Evolutionary conservation across 2,888 invertebrate species (phyloP).

Genomic region (Altica lythri): DNA sequence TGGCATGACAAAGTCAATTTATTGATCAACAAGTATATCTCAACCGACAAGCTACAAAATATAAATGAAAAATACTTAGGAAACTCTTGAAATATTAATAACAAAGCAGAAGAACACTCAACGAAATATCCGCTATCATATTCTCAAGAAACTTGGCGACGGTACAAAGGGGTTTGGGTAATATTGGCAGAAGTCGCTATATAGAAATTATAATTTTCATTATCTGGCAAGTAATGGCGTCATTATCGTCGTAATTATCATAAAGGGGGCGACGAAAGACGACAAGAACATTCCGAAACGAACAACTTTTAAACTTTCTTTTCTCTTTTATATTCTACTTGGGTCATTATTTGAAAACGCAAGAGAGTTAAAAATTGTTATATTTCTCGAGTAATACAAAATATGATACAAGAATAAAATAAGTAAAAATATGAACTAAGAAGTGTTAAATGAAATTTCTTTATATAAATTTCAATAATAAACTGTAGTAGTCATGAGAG

Average conservation of each 20-base stretch:
- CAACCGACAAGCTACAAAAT: slow-evolving; percentile 5
- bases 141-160: slow-evolving; percentile 32
- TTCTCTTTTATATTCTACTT: slow-evolving; percentile 31
- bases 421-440: no score
- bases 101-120: slow-evolving; percentile 18
- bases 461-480: no score
- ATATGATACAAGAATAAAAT: no score
- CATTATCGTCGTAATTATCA: slow-evolving; percentile 52
- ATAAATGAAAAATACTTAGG: slow-evolving; percentile 25
- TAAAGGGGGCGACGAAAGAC: slow-evolving; percentile 39
- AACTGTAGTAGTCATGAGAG: no score
- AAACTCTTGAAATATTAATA: slow-evolving; percentile 24
- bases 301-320: slow-evolving; percentile 42
- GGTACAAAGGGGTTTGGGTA: slow-evolving; percentile 35
- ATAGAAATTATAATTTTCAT: slow-evolving; percentile 52
- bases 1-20: no score
- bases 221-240: slow-evolving; percentile 51
- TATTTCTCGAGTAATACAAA: no score
- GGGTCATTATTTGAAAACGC: no score
- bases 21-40: no score
- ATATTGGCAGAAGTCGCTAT: slow-evolving; percentile 39
- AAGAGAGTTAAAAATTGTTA: no score
- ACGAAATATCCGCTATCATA: slow-evolving; percentile 29
- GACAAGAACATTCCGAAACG: slow-evolving; percentile 29
- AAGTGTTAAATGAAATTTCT: no score